Evolutionary conservation across 2,113 vertebrate species (phyloP).

Genomic region (Tupaia tana): DNA sequence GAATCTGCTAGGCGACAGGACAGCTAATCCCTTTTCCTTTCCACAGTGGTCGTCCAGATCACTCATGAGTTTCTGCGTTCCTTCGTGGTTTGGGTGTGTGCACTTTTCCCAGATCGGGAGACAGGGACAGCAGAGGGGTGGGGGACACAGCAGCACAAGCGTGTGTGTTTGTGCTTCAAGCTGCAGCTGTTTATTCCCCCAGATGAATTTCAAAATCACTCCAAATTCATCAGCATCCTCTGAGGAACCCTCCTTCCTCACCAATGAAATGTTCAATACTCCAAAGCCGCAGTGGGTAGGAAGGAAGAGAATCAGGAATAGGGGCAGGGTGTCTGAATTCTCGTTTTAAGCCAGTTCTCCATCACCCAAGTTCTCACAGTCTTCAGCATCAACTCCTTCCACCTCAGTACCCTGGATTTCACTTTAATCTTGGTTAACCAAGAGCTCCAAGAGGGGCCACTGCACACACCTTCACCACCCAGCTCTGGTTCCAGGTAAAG

Average conservation of each 20-base stretch:
- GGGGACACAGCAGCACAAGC: not conserved
- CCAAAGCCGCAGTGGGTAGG: not conserved
- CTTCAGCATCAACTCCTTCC: not conserved
- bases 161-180: conserved; percentile 3
- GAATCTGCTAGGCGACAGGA: not conserved
- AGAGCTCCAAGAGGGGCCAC: not conserved
- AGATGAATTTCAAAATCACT: conserved; percentile 67
- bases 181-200: conserved; percentile 74
- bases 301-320: not conserved
- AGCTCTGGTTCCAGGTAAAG: not conserved
- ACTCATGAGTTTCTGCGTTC: not conserved
- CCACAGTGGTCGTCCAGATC: rapidly evolving
- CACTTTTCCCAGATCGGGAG: not conserved
- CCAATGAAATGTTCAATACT: not conserved
- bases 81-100: not conserved
- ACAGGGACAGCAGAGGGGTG: not conserved
- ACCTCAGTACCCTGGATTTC: not conserved
- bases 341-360: not conserved
- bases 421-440: not conserved
- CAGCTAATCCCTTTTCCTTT: conserved; percentile 43
- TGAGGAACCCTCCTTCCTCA: conserved; percentile 36
- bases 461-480: not conserved
- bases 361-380: not conserved
- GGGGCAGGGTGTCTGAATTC: rapidly evolving
- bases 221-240: conserved; percentile 67